Base-by-base conservation (phyloP, 1,140 invertebrate genomes). In the Pachyrhynchus sulphureomaculatus region DNA sequence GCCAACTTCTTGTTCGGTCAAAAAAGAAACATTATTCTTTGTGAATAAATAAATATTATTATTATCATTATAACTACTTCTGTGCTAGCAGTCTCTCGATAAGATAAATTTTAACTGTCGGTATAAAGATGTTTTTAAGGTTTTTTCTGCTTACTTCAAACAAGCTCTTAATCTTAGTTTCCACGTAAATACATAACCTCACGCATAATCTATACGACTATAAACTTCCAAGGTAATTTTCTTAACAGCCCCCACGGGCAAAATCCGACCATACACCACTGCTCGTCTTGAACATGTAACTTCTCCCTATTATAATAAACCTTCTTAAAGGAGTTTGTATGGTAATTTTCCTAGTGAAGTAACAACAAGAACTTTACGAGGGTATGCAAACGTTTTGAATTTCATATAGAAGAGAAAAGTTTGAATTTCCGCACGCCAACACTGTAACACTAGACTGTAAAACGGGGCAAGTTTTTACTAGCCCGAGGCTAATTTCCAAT, bases 291-390 rank as follows among this genome's bases (percentile, higher is more conserved):
- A 49, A 32, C 42, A n/a, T n/a, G 6, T 37, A 58, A 58, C 53
- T 41, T 56, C 29, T 10, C 29, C 53, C 55, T n/a, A 58, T 58
- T 58, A 58, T 58, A 58, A 58, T 58, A 58, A 58, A 48, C 42
- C 42, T 58, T 58, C 55, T 58, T 48, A 17, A 48, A 47, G 55
- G 48, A 58, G 55, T 58, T 58, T 48, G 17, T 58, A 58, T 58
- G 55, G 23, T 58, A 58, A 58, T 58, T 42, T 49, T 47, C 42
- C 29, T 41, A 9, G 42, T 56, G 53, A 56, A 45, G 21, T 56
- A 56, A 45, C 41, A 56, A 56, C 53, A 56, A 41, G 45, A 56
- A 56, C 53, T 56, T 56, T 56, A 45, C 39, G 9, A n/a, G n/a
- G 41, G 53, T 15, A 15, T 36, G 42, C 42, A 54, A 54, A 54